phyloP scores from a whole-genome alignment of 2,113 vertebrate genomes.

The Solea solea region DNA sequence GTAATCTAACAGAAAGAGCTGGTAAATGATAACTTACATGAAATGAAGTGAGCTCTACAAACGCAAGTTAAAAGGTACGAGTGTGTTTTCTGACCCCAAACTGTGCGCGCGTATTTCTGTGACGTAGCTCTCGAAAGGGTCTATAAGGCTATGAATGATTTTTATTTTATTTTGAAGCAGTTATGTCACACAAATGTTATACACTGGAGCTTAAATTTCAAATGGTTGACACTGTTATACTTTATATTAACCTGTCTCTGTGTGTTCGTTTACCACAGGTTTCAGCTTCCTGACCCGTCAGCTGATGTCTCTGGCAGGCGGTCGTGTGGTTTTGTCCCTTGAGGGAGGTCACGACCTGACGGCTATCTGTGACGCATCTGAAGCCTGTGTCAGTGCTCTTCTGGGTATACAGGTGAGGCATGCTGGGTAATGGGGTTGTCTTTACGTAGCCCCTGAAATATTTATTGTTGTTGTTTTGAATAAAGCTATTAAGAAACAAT shows the following conservation, averaged over 20 bases:
- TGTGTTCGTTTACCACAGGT: conserved; percentile 74
- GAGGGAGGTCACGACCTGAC: conserved; percentile 97
- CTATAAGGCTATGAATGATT: too few species aligned
- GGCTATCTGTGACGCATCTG: conserved; percentile 94
- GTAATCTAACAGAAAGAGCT: too few species aligned
- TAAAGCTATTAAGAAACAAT: too few species aligned
- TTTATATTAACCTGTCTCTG: conserved; percentile 4
- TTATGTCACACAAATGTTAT: too few species aligned
- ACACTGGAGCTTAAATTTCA: too few species aligned
- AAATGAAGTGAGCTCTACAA: too few species aligned
- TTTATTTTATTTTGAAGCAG: too few species aligned
- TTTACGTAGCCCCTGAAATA: not conserved
- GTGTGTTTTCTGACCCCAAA: too few species aligned
- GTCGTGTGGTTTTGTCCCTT: conserved; percentile 88
- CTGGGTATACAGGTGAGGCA: conserved; percentile 89
- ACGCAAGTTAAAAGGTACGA: too few species aligned
- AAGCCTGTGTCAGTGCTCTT: conserved; percentile 91
- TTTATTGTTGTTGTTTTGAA: not conserved
- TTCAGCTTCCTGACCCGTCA: conserved; percentile 94
- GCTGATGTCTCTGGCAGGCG: conserved; percentile 92
- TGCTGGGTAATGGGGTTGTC: conserved; percentile 56
- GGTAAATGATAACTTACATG: too few species aligned
- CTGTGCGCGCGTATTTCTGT: too few species aligned
- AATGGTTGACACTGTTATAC: not conserved
- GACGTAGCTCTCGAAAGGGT: too few species aligned